Base-by-base conservation (phyloP, 1,140 invertebrate species). In the Zophobas morio region DNA sequence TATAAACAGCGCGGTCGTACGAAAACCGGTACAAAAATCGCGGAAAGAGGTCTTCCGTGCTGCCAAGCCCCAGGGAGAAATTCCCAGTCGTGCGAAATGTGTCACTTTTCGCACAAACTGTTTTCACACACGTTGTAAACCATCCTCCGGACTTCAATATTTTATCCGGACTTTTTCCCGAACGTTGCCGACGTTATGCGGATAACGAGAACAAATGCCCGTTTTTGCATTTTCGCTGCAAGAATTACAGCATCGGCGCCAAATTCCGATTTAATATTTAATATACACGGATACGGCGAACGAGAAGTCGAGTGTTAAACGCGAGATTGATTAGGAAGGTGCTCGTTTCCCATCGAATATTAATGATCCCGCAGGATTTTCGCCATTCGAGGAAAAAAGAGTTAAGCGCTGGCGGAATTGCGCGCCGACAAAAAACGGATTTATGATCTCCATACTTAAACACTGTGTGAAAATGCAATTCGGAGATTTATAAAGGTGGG, bases 271-370 rank as follows among this genome's bases (percentile, higher is more conserved):
- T 66, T 66, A 66, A 66, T 66, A 66, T 66, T 66, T 66, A 32
- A 66, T 46, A 66, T 66, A 66, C 4, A 20, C 20, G 49, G 49
- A 51, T 51, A 20, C 37, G 60, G 60, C 40, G 33, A 46, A 39
- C 60, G 60, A 66, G 60, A 66, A 66, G 60, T 66, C 60, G 60
- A 66, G 60, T 66, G 60, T 66, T 66, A 66, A 66, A 66, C 60
- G 40, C n/a, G 39, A 66, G 60, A 66, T 66, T 66, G 60, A 66
- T 66, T 66, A 66, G 60, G 60, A 40, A 66, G 60, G 60, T 66
- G 60, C 39, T 66, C 60, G 60, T 39, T 66, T 66, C 35, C 39
- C n/a, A 20, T 66, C 60, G 37, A 66, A 66, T 66, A 66, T 66
- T 66, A 66, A 66, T 66, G 60, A 66, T 66, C 60, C 60, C 60